Percentiles rank a stretch among this genome's conserved stretches.
phyloP scores from a whole-genome alignment of 2,113 vertebrate genomes.

The Xiphias gladius region DNA sequence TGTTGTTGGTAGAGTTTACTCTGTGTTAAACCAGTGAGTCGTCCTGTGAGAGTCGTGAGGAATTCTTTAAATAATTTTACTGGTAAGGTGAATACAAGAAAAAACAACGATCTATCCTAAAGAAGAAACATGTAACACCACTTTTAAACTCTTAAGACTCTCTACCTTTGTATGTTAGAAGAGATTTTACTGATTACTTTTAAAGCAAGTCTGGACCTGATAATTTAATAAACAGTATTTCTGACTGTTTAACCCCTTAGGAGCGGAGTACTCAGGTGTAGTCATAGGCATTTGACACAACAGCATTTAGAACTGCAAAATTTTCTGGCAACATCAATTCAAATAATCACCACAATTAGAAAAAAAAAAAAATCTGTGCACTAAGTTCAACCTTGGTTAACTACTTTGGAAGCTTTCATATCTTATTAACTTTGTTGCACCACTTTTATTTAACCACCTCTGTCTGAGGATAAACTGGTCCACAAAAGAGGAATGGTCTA shows the following conservation, averaged over 20 bases:
- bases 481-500: no score
- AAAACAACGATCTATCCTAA: not conserved
- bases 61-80: conserved; percentile 11
- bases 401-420: no score
- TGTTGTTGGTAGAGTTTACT: not conserved
- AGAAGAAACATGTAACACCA: not conserved
- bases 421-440: no score
- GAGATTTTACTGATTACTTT: not conserved
- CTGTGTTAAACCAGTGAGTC: conserved; percentile 15
- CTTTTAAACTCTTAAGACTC: not conserved
- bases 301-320: not conserved
- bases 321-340: not conserved
- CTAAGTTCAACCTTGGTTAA: no score
- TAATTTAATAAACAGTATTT: not conserved
- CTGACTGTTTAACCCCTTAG: not conserved
- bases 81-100: conserved; percentile 29
- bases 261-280: not conserved
- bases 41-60: conserved; percentile 8
- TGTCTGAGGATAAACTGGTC: not conserved
- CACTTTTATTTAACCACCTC: not conserved
- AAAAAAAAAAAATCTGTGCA: no score
- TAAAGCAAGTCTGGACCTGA: not conserved
- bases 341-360: not conserved
- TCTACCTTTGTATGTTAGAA: not conserved
- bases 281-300: not conserved